These are phyloP conservation scores for Siphonodentalium dalli DNA, from an alignment of 2,888 invertebrate species.

Conservation along the genomic window DNA sequence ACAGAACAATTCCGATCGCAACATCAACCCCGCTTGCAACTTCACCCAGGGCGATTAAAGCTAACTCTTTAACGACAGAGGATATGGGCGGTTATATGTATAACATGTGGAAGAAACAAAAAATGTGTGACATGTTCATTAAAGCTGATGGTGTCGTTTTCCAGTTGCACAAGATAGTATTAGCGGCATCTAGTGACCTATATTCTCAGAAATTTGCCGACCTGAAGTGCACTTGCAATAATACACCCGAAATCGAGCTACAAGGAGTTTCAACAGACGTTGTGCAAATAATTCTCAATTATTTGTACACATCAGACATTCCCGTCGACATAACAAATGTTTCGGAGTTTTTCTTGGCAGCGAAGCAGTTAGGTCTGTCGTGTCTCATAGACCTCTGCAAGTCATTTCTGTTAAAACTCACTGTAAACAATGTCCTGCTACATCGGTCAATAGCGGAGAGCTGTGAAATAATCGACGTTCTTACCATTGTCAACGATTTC, in stretches of 20 bases:
- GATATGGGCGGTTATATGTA: slow-evolving; percentile 30
- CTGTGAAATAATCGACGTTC: slow-evolving; percentile 34
- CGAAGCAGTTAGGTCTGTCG: slow-evolving; percentile 36
- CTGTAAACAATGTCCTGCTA: slow-evolving; percentile 32
- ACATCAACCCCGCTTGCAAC: too few species aligned
- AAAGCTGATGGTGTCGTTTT: slow-evolving; percentile 29
- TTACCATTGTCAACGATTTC: slow-evolving; percentile 29
- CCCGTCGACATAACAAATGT: slow-evolving; percentile 35
- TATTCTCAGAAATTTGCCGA: slow-evolving; percentile 31
- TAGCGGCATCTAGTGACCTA: slow-evolving; percentile 45
- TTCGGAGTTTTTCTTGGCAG: slow-evolving; percentile 37
- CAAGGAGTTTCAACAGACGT: slow-evolving; percentile 30
- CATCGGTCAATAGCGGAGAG: slow-evolving; percentile 37
- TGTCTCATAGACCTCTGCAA: slow-evolving; percentile 31
- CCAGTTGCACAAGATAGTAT: slow-evolving; percentile 43
- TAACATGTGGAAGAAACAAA: slow-evolving; percentile 36
- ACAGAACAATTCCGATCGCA: too few species aligned
- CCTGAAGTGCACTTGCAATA: slow-evolving; percentile 13
- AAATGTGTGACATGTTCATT: slow-evolving; percentile 40
- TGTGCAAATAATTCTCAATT: slow-evolving; percentile 35
- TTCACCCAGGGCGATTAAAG: too few species aligned
- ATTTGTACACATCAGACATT: slow-evolving; percentile 44
- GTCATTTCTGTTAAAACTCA: slow-evolving; percentile 31
- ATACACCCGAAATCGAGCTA: slow-evolving; percentile 31
- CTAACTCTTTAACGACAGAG: too few species aligned